A percentile compares a stretch with the other conserved stretches of the same genome.
phyloP scores from a whole-genome alignment of 2,888 invertebrate species.

The Germaria angustata region DNA sequence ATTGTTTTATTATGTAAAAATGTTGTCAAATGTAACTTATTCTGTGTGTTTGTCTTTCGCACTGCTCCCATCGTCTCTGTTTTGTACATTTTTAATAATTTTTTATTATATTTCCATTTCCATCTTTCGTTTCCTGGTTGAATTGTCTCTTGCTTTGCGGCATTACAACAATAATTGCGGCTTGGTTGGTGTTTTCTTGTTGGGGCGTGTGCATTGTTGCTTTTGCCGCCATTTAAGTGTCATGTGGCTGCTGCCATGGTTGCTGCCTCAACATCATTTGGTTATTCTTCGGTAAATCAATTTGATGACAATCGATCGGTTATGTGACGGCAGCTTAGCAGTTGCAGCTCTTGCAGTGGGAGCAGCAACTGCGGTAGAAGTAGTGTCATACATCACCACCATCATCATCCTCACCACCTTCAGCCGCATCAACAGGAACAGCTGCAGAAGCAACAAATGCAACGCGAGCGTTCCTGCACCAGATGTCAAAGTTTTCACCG shows the following conservation, averaged over 20 bases:
- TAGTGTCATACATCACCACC: conserved; percentile 68
- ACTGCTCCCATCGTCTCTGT: neutral
- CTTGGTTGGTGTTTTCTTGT: conserved; percentile 15
- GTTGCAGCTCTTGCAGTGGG: conserved; percentile 80
- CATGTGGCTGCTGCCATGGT: conserved; percentile 80
- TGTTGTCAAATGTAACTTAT: neutral
- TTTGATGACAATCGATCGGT: conserved; percentile 78
- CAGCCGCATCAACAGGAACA: conserved; percentile 70
- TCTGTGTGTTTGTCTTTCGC: neutral
- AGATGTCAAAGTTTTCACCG: conserved; percentile 79
- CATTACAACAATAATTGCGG: conserved; percentile 43
- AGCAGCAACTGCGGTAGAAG: conserved; percentile 78
- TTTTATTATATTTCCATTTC: conserved; percentile 43
- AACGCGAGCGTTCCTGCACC: conserved; percentile 74
- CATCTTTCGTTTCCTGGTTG: conserved; percentile 45
- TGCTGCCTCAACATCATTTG: conserved; percentile 79
- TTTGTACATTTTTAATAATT: conserved; percentile 41
- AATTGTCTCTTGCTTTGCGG: neutral
- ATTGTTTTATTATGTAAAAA: conserved; percentile 7
- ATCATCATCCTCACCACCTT: conserved; percentile 69
- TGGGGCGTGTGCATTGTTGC: conserved; percentile 30
- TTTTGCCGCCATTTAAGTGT: conserved; percentile 73
- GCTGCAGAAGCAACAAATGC: conserved; percentile 71
- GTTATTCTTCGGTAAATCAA: conserved; percentile 80
- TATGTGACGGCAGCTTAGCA: conserved; percentile 80